Percentiles rank a stretch among this genome's conserved stretches.
These are phyloP conservation scores for Microplitis manilae DNA, from an alignment of 2,888 invertebrate genomes.

Conservation along the genomic window DNA sequence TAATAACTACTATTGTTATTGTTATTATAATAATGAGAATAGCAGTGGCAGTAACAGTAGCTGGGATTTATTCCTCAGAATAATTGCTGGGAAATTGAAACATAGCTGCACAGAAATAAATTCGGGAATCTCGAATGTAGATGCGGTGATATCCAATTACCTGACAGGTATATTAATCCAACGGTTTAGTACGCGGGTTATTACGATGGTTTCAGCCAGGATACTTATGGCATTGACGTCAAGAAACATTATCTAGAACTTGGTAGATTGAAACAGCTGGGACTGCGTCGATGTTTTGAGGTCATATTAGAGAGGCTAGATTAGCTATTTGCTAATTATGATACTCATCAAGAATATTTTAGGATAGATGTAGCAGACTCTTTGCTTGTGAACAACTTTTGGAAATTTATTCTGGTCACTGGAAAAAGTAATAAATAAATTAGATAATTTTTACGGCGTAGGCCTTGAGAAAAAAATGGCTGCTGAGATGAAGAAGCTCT, in stretches of 20 bases:
- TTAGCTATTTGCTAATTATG: not conserved
- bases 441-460: too few species aligned
- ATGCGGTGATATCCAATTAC: not conserved
- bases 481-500: too few species aligned
- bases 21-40: too few species aligned
- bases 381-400: too few species aligned
- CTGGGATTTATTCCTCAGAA: not conserved
- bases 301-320: not conserved
- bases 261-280: not conserved
- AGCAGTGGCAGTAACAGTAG: not conserved
- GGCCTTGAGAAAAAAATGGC: too few species aligned
- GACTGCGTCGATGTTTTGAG: not conserved
- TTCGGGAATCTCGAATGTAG: not conserved
- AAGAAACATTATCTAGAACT: not conserved
- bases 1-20: not conserved
- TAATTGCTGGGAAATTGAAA: not conserved
- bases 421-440: too few species aligned
- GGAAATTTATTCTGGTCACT: too few species aligned
- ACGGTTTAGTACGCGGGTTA: not conserved
- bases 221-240: not conserved
- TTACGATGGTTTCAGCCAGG: not conserved
- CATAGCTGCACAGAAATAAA: not conserved
- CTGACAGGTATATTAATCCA: not conserved
- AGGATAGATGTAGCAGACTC: too few species aligned
- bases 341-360: not conserved